phyloP scores from a whole-genome alignment of 2,797 vertebrate species.

The Falco columbarius region DNA sequence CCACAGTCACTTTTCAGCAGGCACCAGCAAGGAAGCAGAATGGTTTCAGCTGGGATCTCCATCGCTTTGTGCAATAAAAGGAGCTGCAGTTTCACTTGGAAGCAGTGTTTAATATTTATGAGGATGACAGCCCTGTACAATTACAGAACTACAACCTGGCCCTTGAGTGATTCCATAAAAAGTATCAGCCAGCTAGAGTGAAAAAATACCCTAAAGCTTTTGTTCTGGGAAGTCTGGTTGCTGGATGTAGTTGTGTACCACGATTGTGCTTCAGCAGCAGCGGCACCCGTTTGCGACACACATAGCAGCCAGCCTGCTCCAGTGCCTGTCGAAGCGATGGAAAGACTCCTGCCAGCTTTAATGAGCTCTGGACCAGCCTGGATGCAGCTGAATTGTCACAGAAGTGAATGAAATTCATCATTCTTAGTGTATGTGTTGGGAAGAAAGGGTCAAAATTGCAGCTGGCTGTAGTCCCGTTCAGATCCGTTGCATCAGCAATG shows the following conservation, averaged over 20 bases:
- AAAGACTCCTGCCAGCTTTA: neutral
- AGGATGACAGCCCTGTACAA: slow-evolving; percentile 54
- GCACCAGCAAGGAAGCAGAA: slow-evolving; percentile 34
- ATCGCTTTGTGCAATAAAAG: slow-evolving; percentile 68
- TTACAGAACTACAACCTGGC: slow-evolving; percentile 58
- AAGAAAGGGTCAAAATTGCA: neutral
- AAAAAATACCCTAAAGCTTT: slow-evolving; percentile 3
- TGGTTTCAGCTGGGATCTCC: slow-evolving; percentile 73
- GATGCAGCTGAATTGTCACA: neutral
- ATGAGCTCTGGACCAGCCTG: neutral
- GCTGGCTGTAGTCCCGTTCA: neutral
- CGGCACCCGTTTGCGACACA: neutral
- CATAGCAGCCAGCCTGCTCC: neutral
- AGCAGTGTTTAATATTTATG: slow-evolving; percentile 61
- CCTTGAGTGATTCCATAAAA: slow-evolving; percentile 28
- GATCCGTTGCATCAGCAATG: fast-evolving
- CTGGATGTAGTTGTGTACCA: neutral
- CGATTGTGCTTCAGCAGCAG: fast-evolving
- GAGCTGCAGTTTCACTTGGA: slow-evolving; percentile 37
- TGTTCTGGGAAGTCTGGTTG: slow-evolving; percentile 13
- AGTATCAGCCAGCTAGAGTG: neutral
- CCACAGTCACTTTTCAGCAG: slow-evolving; percentile 44
- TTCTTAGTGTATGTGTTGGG: fast-evolving
- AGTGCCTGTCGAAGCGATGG: neutral
- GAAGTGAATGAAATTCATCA: neutral